Evolutionary conservation across 1,140 invertebrate genomes (phyloP).

Genomic region (Daktulosphaira vitifoliae): DNA sequence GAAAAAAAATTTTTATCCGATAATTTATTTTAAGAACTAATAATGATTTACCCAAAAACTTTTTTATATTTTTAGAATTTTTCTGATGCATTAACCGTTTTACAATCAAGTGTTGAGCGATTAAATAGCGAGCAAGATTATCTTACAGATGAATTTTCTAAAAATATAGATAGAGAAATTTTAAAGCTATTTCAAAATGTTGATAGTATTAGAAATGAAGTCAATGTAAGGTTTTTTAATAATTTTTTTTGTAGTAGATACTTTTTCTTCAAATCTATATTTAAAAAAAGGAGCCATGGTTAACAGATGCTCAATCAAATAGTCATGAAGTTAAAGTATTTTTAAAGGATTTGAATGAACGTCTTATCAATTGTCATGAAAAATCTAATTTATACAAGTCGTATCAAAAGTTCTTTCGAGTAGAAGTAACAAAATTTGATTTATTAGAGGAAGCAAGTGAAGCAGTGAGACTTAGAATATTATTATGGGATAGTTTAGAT

Average conservation of each 20-base stretch:
- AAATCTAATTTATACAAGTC: constrained; percentile 54
- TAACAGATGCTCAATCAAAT: constrained; percentile 63
- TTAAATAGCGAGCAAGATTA: constrained; percentile 3
- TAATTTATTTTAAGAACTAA: too few relatives aligned
- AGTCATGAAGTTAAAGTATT: constrained; percentile 52
- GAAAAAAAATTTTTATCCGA: too few relatives aligned
- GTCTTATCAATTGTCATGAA: constrained; percentile 52
- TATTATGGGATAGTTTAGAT: constrained; percentile 42
- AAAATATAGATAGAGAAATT: constrained; percentile 3
- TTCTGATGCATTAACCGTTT: not conserved
- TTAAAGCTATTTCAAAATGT: not conserved
- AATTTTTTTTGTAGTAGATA: not conserved
- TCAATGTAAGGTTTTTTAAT: constrained; percentile 3
- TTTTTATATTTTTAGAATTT: constrained; percentile 11
- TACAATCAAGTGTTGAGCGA: not conserved
- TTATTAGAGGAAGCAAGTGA: not conserved
- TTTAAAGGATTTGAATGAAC: constrained; percentile 53
- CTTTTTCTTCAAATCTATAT: constrained; percentile 39
- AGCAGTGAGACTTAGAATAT: constrained; percentile 13
- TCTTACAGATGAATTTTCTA: not conserved
- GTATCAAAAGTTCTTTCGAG: constrained; percentile 32
- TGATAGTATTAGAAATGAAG: not conserved
- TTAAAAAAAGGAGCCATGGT: constrained; percentile 65
- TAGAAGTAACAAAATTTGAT: constrained; percentile 6
- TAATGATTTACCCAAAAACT: too few relatives aligned